phyloP scores from a whole-genome alignment of 2,888 invertebrate species.

The Polietes domitor region DNA sequence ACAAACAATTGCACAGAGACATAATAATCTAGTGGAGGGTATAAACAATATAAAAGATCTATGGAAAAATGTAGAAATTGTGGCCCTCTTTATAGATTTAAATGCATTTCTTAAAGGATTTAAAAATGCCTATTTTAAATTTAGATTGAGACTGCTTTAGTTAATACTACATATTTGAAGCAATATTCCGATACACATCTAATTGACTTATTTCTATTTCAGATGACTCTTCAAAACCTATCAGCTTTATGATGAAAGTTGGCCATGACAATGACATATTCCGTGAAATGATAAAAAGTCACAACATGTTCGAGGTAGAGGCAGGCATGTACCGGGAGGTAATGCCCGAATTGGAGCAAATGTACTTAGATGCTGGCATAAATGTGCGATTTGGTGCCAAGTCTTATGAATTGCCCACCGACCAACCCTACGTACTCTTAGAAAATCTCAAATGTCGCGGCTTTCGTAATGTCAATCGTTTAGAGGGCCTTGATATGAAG shows the following conservation, averaged over 20 bases:
- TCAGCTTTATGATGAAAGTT: constrained; percentile 70
- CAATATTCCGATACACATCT: no score
- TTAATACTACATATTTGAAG: no score
- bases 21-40: no score
- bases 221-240: constrained; percentile 64
- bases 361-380: constrained; percentile 70
- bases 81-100: no score
- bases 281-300: constrained; percentile 63
- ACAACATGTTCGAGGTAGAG: constrained; percentile 72
- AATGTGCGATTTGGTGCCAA: constrained; percentile 69
- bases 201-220: neutral
- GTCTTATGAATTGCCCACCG: constrained; percentile 65
- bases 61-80: no score
- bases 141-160: no score
- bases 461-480: constrained; percentile 72
- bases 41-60: no score
- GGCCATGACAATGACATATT: constrained; percentile 62
- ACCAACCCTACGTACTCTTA: constrained; percentile 70
- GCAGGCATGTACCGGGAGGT: constrained; percentile 71
- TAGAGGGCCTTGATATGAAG: constrained; percentile 72
- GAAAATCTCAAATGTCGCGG: constrained; percentile 73
- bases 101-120: no score
- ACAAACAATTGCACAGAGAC: no score
- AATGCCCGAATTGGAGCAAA: constrained; percentile 73
- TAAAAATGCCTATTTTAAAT: no score